Base-by-base conservation (phyloP, 2,888 invertebrate genomes). In the Rosalia funebris region DNA sequence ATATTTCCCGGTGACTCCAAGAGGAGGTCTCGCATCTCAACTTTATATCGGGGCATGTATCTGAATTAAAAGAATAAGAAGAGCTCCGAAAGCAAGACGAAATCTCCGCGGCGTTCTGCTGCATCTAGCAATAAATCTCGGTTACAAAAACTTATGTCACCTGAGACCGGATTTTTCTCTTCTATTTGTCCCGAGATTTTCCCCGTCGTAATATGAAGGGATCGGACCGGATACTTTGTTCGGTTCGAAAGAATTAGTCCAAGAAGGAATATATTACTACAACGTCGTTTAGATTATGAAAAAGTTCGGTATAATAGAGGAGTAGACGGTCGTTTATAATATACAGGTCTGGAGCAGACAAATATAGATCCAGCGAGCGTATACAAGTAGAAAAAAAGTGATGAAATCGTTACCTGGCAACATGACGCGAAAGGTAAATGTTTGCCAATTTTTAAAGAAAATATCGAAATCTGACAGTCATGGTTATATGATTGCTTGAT, bases 91-190 rank as follows among this genome's bases (percentile, higher is more conserved):
- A 41, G 41, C 37, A 52, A 16, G 31, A 41, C 19, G 41, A 25
- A 25, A n/a, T 2, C 34, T 3, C 2, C 34, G 34, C 34, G 52
- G 14, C 39, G 39, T 11, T 10, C 41, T 15, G 25, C 9, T 52
- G 52, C 52, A 52, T 52, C 52, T 41, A 39, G 41, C 39, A n/a
- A 52, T 52, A 52, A 52, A 52, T 52, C 52, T 41, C 52, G 41
- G 52, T 52, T 52, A 52, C 52, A 52, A 39, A 52, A 52, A 52
- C 37, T 52, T 52, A 52, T 52, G 52, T 52, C 52, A 52, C 52
- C 52, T 52, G 52, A 41, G 52, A 52, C 52, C 52, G 14, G 52
- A 31, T 16, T 32, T 50, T 50, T 50, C 16, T 52, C 25, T 31
- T 52, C 41, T 52, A 20, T 52, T 52, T 52, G 52, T 52, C 25